phyloP scores from a whole-genome alignment of 2,797 vertebrate species.

The Geotrypetes seraphini region DNA sequence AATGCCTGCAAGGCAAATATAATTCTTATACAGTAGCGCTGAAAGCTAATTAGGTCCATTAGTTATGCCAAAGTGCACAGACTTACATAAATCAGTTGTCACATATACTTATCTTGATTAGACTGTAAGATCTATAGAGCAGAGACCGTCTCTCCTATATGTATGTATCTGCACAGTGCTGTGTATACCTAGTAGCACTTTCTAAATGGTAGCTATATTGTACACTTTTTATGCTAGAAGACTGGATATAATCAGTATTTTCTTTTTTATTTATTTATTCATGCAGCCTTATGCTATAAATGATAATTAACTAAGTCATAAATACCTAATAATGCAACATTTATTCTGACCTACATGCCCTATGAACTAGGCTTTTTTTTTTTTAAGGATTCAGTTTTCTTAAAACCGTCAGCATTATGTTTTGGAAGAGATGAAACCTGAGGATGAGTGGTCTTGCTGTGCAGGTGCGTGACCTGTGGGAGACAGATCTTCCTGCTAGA shows the following conservation, averaged over 20 bases:
- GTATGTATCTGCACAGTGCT: no score
- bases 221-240: no score
- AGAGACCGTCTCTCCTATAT: no score
- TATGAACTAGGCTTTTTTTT: slow-evolving; percentile 64
- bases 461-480: slow-evolving; percentile 76
- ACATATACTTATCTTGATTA: no score
- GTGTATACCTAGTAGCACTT: no score
- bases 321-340: slow-evolving; percentile 62
- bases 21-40: neutral
- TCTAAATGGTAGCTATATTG: no score
- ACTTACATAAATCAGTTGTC: no score
- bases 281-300: slow-evolving; percentile 45
- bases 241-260: no score
- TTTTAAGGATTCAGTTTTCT: slow-evolving; percentile 52
- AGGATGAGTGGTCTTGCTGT: slow-evolving; percentile 61
- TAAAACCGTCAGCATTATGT: slow-evolving; percentile 64
- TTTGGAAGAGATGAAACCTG: slow-evolving; percentile 63
- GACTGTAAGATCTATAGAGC: no score
- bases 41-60: no score
- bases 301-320: slow-evolving; percentile 59
- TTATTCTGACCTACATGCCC: slow-evolving; percentile 56
- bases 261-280: no score
- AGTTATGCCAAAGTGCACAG: no score
- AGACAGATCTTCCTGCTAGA: slow-evolving; percentile 63
- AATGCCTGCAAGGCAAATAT: neutral